Evolutionary conservation across 2,888 invertebrate species (phyloP).

Genomic region (Eurytoma californica): DNA sequence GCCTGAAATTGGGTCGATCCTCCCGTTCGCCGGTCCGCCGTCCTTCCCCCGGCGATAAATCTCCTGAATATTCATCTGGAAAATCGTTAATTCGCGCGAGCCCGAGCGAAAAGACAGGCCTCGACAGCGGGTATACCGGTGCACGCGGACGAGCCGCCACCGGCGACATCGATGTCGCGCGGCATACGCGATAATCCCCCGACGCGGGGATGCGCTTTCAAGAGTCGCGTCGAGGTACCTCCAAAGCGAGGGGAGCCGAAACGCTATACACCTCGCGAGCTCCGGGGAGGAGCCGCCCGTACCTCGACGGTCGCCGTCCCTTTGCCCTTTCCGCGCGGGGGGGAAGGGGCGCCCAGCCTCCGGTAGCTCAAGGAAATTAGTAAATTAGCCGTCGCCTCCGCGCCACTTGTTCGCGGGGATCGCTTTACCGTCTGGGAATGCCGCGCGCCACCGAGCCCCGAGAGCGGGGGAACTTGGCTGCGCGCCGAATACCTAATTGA

Average conservation of each 20-base stretch:
- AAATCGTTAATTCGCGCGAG: slow-evolving; percentile 49
- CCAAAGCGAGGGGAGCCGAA: not conserved
- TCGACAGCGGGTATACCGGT: not conserved
- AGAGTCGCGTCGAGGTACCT: slow-evolving; percentile 2
- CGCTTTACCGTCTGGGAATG: slow-evolving; percentile 56
- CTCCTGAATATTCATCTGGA: slow-evolving; percentile 51
- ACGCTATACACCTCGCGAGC: not conserved
- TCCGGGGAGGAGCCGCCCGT: not conserved
- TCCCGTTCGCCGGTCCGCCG: not conserved
- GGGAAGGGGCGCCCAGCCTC: slow-evolving; percentile 30
- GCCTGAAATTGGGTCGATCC: slow-evolving; percentile 31
- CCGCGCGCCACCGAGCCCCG: slow-evolving; percentile 27
- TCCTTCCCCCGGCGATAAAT: slow-evolving; percentile 37
- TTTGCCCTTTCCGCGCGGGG: slow-evolving; percentile 22
- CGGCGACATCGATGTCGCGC: not conserved
- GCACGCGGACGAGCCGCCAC: not conserved
- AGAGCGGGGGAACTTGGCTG: slow-evolving; percentile 46
- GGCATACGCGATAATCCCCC: slow-evolving; percentile 9
- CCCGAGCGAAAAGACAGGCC: slow-evolving; percentile 25
- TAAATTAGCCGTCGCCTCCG: slow-evolving; percentile 53
- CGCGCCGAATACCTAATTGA: slow-evolving; percentile 58
- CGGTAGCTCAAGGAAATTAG: slow-evolving; percentile 56
- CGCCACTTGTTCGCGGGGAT: slow-evolving; percentile 54
- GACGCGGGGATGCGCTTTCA: slow-evolving; percentile 25
- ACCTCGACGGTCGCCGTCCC: not conserved